Evolutionary conservation across 2,113 vertebrate species (phyloP).

Genomic region (Phalacrocorax carbo): DNA sequence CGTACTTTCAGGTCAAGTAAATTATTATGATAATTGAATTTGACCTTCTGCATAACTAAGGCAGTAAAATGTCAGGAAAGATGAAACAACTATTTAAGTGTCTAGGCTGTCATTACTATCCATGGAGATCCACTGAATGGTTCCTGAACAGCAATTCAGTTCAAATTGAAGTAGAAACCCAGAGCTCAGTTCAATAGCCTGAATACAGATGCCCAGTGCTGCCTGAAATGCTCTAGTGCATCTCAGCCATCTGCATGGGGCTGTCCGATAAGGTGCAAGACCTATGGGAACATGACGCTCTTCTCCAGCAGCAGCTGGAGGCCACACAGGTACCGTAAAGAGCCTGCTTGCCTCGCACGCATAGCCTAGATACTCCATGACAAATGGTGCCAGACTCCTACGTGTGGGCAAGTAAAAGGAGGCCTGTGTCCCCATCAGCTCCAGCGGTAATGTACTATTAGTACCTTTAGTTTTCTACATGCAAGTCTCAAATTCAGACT

Average conservation of each 20-base stretch:
- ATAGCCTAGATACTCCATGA: fast-evolving
- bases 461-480: neutral
- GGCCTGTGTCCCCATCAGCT: neutral
- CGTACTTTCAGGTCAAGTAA: slow-evolving; percentile 8
- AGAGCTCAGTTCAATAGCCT: neutral
- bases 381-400: neutral
- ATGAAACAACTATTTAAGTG: neutral
- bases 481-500: neutral
- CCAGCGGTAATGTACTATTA: neutral
- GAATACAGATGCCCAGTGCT: neutral
- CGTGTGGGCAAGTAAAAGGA: fast-evolving
- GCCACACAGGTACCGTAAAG: neutral
- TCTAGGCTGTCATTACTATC: neutral
- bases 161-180: neutral
- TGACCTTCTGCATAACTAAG: slow-evolving; percentile 21
- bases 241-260: neutral
- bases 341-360: neutral
- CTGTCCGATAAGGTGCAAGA: neutral
- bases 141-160: neutral
- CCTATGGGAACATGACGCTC: fast-evolving
- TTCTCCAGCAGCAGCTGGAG: neutral
- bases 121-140: neutral
- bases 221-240: neutral
- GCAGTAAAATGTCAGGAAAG: neutral
- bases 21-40: neutral